These are phyloP conservation scores for Smutsia gigantea DNA, from an alignment of 2,797 vertebrate genomes.

Conservation along the genomic window DNA sequence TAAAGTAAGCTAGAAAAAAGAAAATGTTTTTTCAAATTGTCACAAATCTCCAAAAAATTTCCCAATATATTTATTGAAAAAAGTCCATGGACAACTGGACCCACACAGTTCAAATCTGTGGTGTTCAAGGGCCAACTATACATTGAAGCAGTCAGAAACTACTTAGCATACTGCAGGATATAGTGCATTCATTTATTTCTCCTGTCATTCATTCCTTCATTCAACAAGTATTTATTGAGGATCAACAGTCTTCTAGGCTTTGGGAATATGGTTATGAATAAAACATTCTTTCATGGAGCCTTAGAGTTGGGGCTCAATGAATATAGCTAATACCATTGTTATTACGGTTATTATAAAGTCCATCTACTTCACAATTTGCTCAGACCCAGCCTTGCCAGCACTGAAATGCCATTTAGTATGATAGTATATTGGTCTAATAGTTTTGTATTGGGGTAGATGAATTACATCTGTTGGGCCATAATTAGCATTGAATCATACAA, in stretches of 20 bases:
- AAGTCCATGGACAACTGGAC: no score
- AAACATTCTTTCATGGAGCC: slow-evolving; percentile 21
- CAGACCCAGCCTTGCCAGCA: background rate
- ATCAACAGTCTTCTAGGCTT: background rate
- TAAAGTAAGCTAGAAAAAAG: no score
- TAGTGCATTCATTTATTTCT: background rate
- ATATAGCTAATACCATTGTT: background rate
- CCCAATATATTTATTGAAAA: no score
- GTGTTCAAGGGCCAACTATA: background rate
- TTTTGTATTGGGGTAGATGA: background rate
- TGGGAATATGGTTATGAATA: background rate
- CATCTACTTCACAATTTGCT: background rate
- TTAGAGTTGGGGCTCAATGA: background rate
- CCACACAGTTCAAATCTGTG: no score
- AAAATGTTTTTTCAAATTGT: no score
- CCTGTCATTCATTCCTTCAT: slow-evolving; percentile 4
- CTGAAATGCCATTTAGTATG: background rate
- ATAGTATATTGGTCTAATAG: slow-evolving; percentile 17
- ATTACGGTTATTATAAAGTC: slow-evolving; percentile 10
- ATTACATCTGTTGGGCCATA: background rate
- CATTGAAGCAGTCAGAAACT: background rate
- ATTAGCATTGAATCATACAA: background rate
- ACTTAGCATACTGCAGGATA: background rate
- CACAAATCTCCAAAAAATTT: no score
- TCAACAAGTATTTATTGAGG: background rate